Evolutionary conservation across 2,888 invertebrate species (phyloP), one percentile per base, ranked within the genome.

Genomic region (Cordilura impudica): DNA sequence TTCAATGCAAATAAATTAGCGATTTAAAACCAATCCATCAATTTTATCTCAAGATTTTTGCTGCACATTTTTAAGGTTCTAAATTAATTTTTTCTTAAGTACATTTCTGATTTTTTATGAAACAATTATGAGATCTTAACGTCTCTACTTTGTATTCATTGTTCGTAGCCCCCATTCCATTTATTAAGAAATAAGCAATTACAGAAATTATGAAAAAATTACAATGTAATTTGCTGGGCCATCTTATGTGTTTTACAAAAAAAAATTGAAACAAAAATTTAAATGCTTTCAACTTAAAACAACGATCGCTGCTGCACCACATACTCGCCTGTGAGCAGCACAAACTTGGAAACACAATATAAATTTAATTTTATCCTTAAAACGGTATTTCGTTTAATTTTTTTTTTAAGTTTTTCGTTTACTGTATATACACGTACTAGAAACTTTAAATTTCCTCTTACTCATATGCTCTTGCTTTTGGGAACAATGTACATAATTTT

Each of bases 101-200:
- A n/a, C n/a, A n/a, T n/a, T n/a, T n/a, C n/a, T n/a, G n/a, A n/a
- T n/a, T n/a, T n/a, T n/a, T n/a, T n/a, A n/a, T n/a, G n/a, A n/a
- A n/a, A n/a, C n/a, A n/a, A n/a, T n/a, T n/a, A n/a, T n/a, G n/a
- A n/a, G n/a, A n/a, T n/a, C n/a, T n/a, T n/a, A n/a, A n/a, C 43
- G 31, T 61, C 63, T 79, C 72, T 66, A 14, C 29, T 65, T 5
- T 21, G 49, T 18, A 29, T 18, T 18, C 45, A 51, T 31, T 51
- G 39, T 21, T 51, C 35, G 23, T 21, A 35, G 26, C 47, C 82
- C 84, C 86, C 86, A 87, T 87, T 86, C 86, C 85, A 87, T 87
- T 87, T 87, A 87, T 87, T 87, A 87, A 87, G 86, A 87, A 87
- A 87, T 87, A 87, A 85, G 85, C 88, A 87, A 88, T 88, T 87